Evolutionary conservation across 2,797 vertebrate species (phyloP), one percentile per base, ranked within the genome.

Genomic region (Australoheros facetus): DNA sequence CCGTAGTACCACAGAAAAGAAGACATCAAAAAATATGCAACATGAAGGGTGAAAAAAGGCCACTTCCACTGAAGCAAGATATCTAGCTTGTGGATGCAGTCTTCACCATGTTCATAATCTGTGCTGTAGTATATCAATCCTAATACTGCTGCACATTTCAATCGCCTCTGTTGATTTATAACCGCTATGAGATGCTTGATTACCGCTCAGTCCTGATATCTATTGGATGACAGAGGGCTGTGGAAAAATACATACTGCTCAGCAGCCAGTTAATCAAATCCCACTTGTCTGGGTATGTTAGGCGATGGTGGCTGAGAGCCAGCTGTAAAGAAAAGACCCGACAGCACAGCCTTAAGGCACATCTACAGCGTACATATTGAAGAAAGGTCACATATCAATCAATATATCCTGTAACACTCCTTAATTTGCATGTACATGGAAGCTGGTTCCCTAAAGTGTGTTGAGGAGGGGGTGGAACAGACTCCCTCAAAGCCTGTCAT

Each of bases 231-330:
- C 85, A 83, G 81, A 82, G 70, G 78, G 83, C 81, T 8, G 37
- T 73, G 79, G 88, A 84, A 66, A 88, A 90, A 90, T 75, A 84
- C 83, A 92, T 89, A 77, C 77, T 83, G 85, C 79, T 79, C 79
- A 90, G 88, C 85, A 82, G 89, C 73, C 83, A 26, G 86, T 91
- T 89, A 92, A 94, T 93, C 91, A 92, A 91, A 90, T 88, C 75
- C 69, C 85, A 85, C 87, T 75, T 81, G 88, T 88, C 87, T 83
- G 82, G 80, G 74, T 85, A 54, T 78, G 83, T 89, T 87, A 91
- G 83, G 64, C 71, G 85, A 87, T 84, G 79, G 85, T 75, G 83
- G 83, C 85, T 75, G 87, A 93, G 81, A 87, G 81, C 78, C 59
- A 13, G 64, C 23, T 4, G 8, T 85, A 92, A 91, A 84, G 78